Evolutionary conservation across 2,113 vertebrate species (phyloP).

Genomic region (Mormyrus lacerda): DNA sequence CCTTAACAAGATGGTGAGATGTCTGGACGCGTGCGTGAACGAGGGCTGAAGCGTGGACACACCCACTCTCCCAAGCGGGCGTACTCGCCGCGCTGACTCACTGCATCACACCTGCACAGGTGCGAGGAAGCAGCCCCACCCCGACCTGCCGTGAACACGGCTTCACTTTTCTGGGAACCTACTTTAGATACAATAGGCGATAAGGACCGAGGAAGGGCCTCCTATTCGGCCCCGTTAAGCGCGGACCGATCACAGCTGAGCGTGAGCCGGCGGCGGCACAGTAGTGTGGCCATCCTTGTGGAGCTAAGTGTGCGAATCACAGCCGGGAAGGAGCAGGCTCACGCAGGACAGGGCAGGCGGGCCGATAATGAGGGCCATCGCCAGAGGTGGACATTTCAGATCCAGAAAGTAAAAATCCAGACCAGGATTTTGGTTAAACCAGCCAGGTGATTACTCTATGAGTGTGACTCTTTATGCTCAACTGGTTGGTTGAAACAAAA

Average conservation of each 20-base stretch:
- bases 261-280: not conserved
- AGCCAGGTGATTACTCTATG: too few species aligned
- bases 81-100: not conserved
- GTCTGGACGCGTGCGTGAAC: not conserved
- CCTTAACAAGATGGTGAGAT: not conserved
- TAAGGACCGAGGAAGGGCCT: not conserved
- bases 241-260: not conserved
- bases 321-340: not conserved
- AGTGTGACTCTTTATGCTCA: too few species aligned
- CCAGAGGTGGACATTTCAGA: too few species aligned
- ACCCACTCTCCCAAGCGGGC: not conserved
- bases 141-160: not conserved
- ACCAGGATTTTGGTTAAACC: too few species aligned
- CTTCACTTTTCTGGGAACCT: not conserved
- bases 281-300: not conserved
- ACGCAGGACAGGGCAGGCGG: not conserved
- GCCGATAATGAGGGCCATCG: not conserved
- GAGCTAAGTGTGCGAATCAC: not conserved
- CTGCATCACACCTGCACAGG: not conserved
- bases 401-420: too few species aligned
- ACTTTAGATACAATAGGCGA: not conserved
- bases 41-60: not conserved
- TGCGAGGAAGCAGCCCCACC: not conserved
- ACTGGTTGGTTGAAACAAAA: too few species aligned
- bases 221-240: not conserved